Conservation (phyloP, 2,888 invertebrate species). For the Dryobota labecula region DNA sequence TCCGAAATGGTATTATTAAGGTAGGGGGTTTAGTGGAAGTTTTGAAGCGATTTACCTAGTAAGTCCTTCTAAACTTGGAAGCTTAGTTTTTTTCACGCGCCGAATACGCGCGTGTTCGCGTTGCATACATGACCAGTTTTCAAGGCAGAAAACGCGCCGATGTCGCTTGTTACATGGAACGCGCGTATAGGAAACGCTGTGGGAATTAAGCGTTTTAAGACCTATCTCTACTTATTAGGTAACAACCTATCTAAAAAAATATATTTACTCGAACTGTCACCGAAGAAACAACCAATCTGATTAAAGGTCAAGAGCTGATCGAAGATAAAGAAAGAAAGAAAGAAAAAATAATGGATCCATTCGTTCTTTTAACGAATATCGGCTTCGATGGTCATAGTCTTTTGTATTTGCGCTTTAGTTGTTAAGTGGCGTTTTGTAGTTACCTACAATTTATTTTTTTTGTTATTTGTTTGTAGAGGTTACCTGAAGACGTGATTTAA, state of each 20-base stretch:
- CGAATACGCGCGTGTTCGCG: neutral
- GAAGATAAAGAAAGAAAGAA: no score
- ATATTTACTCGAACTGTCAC: no score
- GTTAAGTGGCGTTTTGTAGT: neutral
- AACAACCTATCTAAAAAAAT: neutral
- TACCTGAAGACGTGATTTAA: neutral
- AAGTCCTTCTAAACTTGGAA: neutral
- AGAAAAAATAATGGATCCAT: no score
- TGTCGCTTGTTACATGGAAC: neutral
- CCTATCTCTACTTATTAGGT: no score
- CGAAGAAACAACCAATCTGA: no score
- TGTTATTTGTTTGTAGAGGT: neutral
- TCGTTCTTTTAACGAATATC: neutral
- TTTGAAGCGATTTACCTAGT: constrained; percentile 32
- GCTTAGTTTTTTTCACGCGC: no score
- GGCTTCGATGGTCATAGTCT: neutral
- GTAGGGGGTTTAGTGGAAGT: constrained; percentile 51
- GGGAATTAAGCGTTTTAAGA: no score
- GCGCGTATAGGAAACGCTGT: neutral
- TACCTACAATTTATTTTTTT: neutral
- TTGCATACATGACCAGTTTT: no score
- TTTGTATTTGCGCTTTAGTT: neutral
- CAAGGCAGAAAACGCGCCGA: no score
- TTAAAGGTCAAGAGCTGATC: no score
- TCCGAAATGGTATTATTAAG: constrained; percentile 77